These are phyloP conservation scores for Cecidostiba fungosa DNA, from an alignment of 2,888 invertebrate genomes.

Conservation along the genomic window DNA sequence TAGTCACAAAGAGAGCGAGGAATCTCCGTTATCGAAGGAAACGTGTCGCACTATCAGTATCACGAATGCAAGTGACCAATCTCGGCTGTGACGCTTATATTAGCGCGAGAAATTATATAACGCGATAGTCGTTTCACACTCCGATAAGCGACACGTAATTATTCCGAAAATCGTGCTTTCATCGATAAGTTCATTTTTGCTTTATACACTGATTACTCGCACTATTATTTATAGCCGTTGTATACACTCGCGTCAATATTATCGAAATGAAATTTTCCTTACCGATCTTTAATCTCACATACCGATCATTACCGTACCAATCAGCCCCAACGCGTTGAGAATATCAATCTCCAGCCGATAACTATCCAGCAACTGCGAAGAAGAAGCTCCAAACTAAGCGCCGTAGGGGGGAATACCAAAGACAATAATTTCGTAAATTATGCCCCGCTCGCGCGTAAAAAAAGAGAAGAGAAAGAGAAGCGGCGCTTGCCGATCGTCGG, in stretches of 20 bases:
- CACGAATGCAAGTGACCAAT: conserved; percentile 19
- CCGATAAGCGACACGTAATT: conserved; percentile 20
- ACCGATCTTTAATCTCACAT: background rate
- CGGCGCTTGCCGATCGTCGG: conserved; percentile 19
- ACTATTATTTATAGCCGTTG: conserved; percentile 6
- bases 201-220: background rate
- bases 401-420: conserved; percentile 3
- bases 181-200: background rate
- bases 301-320: background rate
- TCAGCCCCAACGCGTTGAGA: background rate
- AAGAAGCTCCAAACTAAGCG: conserved; percentile 1
- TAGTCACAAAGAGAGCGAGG: background rate
- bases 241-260: background rate
- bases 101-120: conserved; percentile 39
- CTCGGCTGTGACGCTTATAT: conserved; percentile 5
- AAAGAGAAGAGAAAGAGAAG: background rate
- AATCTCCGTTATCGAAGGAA: conserved; percentile 27
- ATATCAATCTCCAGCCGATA: conserved; percentile 36
- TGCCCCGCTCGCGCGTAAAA: conserved; percentile 9
- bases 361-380: conserved; percentile 11
- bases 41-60: conserved; percentile 35
- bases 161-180: conserved; percentile 14
- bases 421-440: conserved; percentile 62
- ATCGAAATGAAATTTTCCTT: background rate
- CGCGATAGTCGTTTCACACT: background rate